Evolutionary conservation across 2,888 invertebrate genomes (phyloP).

Genomic region (Sepioteuthis lessoniana): DNA sequence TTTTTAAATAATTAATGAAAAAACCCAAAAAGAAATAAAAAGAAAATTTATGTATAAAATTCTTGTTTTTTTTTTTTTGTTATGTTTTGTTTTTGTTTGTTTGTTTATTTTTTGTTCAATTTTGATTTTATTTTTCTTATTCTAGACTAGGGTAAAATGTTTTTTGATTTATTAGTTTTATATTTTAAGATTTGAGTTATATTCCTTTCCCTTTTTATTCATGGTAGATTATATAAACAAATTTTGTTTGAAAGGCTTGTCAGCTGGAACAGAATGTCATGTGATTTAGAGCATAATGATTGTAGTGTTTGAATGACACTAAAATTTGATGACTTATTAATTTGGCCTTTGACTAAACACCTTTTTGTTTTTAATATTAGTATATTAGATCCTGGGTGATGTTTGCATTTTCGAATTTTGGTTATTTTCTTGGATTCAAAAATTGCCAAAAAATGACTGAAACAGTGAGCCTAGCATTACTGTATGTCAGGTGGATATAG

Average conservation of each 20-base stretch:
- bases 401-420: background rate
- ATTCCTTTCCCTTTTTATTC: background rate
- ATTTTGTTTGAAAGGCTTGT: background rate
- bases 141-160: background rate
- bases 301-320: background rate
- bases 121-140: too few relatives aligned
- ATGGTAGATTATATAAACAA: background rate
- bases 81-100: too few relatives aligned
- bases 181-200: background rate
- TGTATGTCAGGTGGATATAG: too few relatives aligned
- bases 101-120: too few relatives aligned
- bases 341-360: background rate
- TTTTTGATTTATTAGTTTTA: background rate
- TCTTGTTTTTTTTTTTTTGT: background rate
- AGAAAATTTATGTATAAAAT: background rate
- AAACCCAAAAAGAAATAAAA: conserved; percentile 12
- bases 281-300: background rate
- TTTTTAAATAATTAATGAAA: background rate
- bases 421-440: background rate
- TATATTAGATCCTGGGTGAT: too few relatives aligned
- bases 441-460: background rate
- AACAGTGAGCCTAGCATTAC: background rate
- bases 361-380: background rate
- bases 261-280: background rate
- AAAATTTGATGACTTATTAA: background rate